Percentiles rank a stretch among this genome's conserved stretches.
These are phyloP conservation scores for Tachyglossus aculeatus DNA, from an alignment of 2,797 vertebrate genomes.

Conservation along the genomic window DNA sequence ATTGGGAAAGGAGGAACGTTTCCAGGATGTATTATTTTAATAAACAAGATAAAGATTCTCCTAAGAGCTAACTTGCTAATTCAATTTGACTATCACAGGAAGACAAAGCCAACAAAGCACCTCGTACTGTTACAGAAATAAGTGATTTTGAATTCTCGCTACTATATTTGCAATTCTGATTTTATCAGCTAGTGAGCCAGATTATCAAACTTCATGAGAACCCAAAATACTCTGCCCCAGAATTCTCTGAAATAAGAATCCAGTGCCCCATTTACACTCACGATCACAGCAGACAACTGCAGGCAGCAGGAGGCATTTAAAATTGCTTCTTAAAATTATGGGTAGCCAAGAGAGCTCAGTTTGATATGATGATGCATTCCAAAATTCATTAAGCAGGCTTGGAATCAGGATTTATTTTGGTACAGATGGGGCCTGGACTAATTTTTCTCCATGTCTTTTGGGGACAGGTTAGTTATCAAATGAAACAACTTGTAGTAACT, in stretches of 20 bases:
- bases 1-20: background rate
- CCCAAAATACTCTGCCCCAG: no score
- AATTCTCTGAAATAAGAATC: background rate
- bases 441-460: no score
- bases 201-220: background rate
- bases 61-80: background rate
- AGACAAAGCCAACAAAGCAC: background rate
- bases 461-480: no score
- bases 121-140: background rate
- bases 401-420: no score
- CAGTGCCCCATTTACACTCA: background rate
- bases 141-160: fast-evolving
- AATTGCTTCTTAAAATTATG: background rate
- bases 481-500: no score
- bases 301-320: background rate
- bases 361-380: no score
- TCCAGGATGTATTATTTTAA: background rate
- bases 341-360: background rate
- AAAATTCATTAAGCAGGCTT: no score
- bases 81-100: background rate
- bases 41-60: conserved; percentile 21
- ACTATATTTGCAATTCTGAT: background rate
- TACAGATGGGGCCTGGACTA: no score
- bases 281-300: background rate
- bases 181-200: background rate